Percentiles rank a stretch among this genome's conserved stretches.
Conservation (phyloP, 2,797 vertebrate genomes). For the Alcedo quadribrachys region DNA sequence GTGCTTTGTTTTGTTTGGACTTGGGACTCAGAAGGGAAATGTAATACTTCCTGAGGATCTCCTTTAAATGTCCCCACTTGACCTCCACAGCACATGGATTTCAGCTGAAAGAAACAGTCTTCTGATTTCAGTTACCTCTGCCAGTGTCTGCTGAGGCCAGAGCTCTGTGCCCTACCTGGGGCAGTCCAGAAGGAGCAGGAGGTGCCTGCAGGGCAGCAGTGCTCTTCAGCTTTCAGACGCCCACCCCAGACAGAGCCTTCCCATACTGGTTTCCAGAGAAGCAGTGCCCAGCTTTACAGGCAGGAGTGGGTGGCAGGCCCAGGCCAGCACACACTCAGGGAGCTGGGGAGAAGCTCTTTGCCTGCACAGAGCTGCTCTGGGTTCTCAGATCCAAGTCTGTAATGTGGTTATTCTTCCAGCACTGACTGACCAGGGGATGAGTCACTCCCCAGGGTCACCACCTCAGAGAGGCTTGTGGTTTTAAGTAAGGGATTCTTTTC, state of each 20-base stretch:
- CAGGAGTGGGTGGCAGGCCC: background rate
- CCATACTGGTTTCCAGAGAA: background rate
- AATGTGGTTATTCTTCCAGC: background rate
- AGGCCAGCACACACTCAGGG: background rate
- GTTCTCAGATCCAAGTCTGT: background rate
- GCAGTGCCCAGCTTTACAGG: background rate
- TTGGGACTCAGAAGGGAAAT: constrained; percentile 48
- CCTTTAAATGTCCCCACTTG: constrained; percentile 58
- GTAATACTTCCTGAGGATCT: constrained; percentile 60
- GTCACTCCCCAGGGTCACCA: background rate
- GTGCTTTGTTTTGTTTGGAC: constrained; percentile 62
- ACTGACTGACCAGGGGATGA: background rate
- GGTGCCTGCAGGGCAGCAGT: background rate
- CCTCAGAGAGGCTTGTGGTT: background rate
- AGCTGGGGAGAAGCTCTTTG: background rate
- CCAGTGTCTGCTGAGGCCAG: background rate
- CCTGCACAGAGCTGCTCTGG: background rate
- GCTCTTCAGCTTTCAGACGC: background rate
- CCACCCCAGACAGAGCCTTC: background rate
- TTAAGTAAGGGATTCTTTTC: background rate
- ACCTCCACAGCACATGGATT: constrained; percentile 22
- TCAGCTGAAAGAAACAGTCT: constrained; percentile 14
- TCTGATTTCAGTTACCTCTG: constrained; percentile 29
- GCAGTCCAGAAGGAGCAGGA: no score
- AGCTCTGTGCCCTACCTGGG: background rate